Conservation (phyloP, 2,113 vertebrate genomes). For the Calypte anna region DNA sequence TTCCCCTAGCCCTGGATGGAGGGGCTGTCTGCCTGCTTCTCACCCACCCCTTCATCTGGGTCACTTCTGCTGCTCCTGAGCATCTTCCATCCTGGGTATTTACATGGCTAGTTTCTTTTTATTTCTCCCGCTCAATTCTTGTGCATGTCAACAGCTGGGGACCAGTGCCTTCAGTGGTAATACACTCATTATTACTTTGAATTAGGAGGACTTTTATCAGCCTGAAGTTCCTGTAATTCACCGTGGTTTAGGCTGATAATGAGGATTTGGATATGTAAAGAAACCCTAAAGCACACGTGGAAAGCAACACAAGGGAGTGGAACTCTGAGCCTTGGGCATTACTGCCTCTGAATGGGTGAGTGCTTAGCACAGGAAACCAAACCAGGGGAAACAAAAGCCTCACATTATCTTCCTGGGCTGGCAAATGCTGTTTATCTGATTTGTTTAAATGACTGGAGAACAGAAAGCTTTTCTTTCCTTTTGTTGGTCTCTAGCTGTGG, state of each 20-base stretch:
- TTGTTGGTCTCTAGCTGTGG: neutral
- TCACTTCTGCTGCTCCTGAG: neutral
- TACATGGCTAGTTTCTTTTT: neutral
- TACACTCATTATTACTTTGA: neutral
- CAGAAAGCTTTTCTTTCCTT: constrained; percentile 38
- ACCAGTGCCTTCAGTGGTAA: neutral
- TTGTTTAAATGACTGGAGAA: constrained; percentile 47
- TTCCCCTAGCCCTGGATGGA: neutral
- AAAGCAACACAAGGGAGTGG: constrained; percentile 15
- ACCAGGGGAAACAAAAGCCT: constrained; percentile 33
- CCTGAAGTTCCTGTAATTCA: constrained; percentile 6
- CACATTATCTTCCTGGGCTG: constrained; percentile 34
- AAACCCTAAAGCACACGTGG: constrained; percentile 32
- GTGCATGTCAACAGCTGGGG: neutral
- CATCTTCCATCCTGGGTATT: neutral
- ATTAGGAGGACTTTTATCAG: constrained; percentile 6
- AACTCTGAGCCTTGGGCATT: constrained; percentile 21
- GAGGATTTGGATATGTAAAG: constrained; percentile 57
- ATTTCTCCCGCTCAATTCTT: neutral
- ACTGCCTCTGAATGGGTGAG: neutral
- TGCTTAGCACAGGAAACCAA: constrained; percentile 13
- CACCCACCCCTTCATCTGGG: rapidly evolving
- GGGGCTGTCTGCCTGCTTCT: neutral
- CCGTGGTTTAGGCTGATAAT: constrained; percentile 26
- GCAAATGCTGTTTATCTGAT: constrained; percentile 45